phyloP scores from a whole-genome alignment of 1,140 invertebrate genomes.

The Venustaconcha ellipsiformis region DNA sequence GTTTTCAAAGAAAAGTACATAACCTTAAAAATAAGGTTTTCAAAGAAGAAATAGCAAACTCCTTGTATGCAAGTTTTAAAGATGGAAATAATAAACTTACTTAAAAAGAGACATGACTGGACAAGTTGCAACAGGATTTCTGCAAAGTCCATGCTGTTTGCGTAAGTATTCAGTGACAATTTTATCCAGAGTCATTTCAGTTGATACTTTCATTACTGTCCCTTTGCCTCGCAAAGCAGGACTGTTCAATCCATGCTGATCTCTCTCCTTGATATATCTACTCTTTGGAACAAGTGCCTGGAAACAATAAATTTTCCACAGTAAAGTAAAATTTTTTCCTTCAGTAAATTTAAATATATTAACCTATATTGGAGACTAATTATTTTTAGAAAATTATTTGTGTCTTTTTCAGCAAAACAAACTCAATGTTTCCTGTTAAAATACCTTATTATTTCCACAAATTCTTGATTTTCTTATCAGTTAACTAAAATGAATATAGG shows the following conservation, averaged over 20 bases:
- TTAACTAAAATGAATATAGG: too few relatives aligned
- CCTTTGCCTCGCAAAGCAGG: slow-evolving; percentile 27
- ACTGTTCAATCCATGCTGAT: slow-evolving; percentile 25
- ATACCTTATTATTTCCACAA: too few relatives aligned
- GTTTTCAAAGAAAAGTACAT: too few relatives aligned
- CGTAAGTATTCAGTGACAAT: slow-evolving; percentile 96
- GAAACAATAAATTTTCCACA: slow-evolving; percentile 8
- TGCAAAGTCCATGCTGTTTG: slow-evolving; percentile 80
- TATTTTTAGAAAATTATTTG: too few relatives aligned
- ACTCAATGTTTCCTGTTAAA: too few relatives aligned
- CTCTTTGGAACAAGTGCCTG: slow-evolving; percentile 19
- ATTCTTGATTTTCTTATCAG: too few relatives aligned
- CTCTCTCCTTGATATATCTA: slow-evolving; percentile 42
- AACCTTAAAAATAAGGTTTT: too few relatives aligned
- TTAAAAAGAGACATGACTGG: slow-evolving; percentile 73
- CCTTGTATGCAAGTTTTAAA: too few relatives aligned
- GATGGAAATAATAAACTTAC: slow-evolving; percentile 37
- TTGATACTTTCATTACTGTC: slow-evolving; percentile 21
- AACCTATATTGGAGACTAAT: neutral
- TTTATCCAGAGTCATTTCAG: slow-evolving; percentile 77
- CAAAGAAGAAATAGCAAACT: too few relatives aligned
- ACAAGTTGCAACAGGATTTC: slow-evolving; percentile 73
- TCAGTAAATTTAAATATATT: neutral
- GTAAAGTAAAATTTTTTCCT: neutral
- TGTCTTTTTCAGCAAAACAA: too few relatives aligned